Base-by-base conservation (phyloP, 2,888 invertebrate species). In the Heliconius aoede region DNA sequence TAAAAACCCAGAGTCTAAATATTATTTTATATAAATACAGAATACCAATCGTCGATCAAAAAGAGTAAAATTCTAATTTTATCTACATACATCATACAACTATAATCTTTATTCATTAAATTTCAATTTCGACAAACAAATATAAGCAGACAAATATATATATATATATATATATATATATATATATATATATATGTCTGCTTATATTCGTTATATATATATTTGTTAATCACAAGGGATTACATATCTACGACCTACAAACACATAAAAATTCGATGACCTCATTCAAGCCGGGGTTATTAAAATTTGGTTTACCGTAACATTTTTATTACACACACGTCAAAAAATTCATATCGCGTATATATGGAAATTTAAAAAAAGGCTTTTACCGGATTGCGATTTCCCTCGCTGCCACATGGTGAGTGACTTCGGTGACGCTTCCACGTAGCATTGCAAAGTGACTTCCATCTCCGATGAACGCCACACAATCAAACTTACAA, bases 401-500 rank as follows among this genome's bases (percentile, higher is more conserved):
- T 91, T 93, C 62, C 92, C 93, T 15, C 91, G 86, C 77, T 94
- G 93, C 98, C 98, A 98, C 81, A 96, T 97, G 89, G 97, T 97
- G 89, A 98, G 96, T 46, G 98, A 96, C 87, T 96, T 97, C 55
- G 98, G 98, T 75, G 97, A 97, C 18, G 98, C 97, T 89, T 98
- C 98, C 36, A 98, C 97, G 91, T 96, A 96, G 90, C 98, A 98
- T 87, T 97, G 97, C 80, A 98, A 95, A 71, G 96, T 95, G 51
- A 98, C 97, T 89, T 97, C 96, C 90, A 96, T 96, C 82, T 97
- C 97, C 72, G 96, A 94, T 32, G 97, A 97, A 13, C 97, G 97
- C 78, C 97, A 96, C 76, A 98, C 97, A 84, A 98, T 95, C 90
- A 98, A 97, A 92, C 97, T 97, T 77, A 96, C 95, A 80, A 98